Percentiles rank a stretch among this genome's conserved stretches.
phyloP scores from a whole-genome alignment of 2,888 invertebrate species.

The Cyrtodaria siliqua region DNA sequence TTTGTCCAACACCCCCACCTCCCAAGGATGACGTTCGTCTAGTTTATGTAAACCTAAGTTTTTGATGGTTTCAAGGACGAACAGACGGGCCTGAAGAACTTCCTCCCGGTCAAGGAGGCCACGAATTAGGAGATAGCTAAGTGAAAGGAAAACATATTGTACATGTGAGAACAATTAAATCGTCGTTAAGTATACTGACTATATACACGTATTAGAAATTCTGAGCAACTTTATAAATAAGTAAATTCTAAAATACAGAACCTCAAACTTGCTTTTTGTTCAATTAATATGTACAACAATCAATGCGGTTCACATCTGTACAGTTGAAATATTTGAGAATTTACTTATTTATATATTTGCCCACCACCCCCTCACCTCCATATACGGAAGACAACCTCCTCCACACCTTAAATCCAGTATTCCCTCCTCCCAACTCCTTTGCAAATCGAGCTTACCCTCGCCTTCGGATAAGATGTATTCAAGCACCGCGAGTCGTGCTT shows the following conservation, averaged over 20 bases:
- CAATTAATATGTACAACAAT: no score
- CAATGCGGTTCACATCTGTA: no score
- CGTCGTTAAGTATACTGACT: no score
- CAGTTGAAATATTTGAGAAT: no score
- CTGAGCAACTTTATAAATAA: no score
- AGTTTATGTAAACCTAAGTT: constrained; percentile 39
- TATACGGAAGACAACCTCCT: constrained; percentile 76
- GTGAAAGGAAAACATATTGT: background rate
- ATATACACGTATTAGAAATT: no score
- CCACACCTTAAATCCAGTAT: constrained; percentile 78
- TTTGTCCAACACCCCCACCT: constrained; percentile 45
- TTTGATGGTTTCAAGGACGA: constrained; percentile 66
- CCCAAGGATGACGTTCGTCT: constrained; percentile 30
- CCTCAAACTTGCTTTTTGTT: no score
- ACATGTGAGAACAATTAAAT: no score
- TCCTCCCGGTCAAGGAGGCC: constrained; percentile 76
- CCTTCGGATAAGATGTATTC: constrained; percentile 70
- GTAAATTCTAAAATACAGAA: no score
- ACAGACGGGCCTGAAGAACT: constrained; percentile 73
- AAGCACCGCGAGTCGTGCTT: constrained; percentile 74
- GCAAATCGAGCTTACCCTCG: constrained; percentile 70
- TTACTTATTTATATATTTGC: no score
- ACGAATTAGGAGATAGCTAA: constrained; percentile 76
- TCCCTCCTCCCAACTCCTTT: constrained; percentile 69
- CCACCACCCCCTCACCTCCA: constrained; percentile 78